These are phyloP conservation scores for Toxostoma redivivum DNA, from an alignment of 2,113 vertebrate species.

Conservation along the genomic window DNA sequence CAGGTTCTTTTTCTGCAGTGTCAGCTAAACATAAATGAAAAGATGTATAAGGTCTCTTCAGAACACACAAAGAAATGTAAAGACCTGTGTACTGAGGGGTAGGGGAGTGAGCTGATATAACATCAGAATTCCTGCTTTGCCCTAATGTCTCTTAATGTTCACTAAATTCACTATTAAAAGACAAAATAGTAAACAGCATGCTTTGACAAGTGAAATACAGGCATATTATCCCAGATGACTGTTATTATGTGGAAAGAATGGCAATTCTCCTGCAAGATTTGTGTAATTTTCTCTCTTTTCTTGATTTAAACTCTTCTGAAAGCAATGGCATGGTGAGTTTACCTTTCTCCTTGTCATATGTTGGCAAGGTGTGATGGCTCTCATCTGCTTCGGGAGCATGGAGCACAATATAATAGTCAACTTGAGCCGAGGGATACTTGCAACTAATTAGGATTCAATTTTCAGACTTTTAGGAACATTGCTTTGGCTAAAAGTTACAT, in stretches of 20 bases:
- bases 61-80: not conserved
- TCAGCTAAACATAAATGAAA: not conserved
- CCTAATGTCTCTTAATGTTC: constrained; percentile 56
- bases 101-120: constrained; percentile 23
- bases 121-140: constrained; percentile 38
- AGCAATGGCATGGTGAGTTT: constrained; percentile 57
- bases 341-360: constrained; percentile 59
- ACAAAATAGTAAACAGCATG: constrained; percentile 58
- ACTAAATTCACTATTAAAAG: constrained; percentile 56
- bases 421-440: constrained; percentile 31
- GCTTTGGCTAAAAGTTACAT: constrained; percentile 53
- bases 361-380: constrained; percentile 56
- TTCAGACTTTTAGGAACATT: constrained; percentile 51
- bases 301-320: constrained; percentile 67
- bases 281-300: constrained; percentile 65
- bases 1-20: not conserved
- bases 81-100: not conserved
- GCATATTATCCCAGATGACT: constrained; percentile 51
- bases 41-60: not conserved
- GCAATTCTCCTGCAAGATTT: constrained; percentile 63
- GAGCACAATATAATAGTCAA: constrained; percentile 42
- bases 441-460: constrained; percentile 64
- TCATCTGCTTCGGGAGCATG: constrained; percentile 26
- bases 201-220: constrained; percentile 64
- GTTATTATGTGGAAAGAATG: constrained; percentile 54